These are phyloP conservation scores for Helarctos malayanus DNA, from an alignment of 2,797 vertebrate species.

Conservation along the genomic window DNA sequence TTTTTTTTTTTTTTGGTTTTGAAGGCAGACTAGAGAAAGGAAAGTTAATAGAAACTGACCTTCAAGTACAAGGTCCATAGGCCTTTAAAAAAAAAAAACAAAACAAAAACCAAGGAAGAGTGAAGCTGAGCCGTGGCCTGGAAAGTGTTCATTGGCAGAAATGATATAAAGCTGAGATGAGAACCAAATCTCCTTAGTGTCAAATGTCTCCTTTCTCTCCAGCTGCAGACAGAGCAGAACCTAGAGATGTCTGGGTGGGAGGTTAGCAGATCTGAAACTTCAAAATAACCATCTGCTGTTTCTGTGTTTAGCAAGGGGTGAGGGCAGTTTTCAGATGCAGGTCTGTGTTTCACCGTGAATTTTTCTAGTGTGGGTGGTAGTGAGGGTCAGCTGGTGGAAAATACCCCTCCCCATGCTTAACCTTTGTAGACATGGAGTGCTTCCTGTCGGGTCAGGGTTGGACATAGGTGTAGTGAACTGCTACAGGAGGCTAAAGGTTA, in stretches of 20 bases:
- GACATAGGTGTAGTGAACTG: neutral
- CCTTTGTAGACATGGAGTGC: neutral
- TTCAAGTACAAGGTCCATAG: neutral
- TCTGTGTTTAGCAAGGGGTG: neutral
- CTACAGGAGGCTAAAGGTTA: neutral
- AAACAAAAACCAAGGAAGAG: conserved; percentile 30
- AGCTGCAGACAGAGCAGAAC: conserved; percentile 44
- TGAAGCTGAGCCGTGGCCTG: neutral
- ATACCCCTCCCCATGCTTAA: neutral
- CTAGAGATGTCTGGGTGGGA: neutral
- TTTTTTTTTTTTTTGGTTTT: conserved; percentile 45
- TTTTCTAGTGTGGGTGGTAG: neutral
- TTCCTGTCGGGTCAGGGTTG: neutral
- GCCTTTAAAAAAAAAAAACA: neutral
- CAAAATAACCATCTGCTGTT: neutral
- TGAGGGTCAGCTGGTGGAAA: neutral
- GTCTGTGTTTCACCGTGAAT: neutral
- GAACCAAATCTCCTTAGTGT: conserved; percentile 53
- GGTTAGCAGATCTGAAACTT: neutral
- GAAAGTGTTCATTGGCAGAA: conserved; percentile 55
- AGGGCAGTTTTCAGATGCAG: neutral
- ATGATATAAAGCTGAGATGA: conserved; percentile 47
- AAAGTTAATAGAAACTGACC: conserved; percentile 40
- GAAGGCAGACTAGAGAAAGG: conserved; percentile 40
- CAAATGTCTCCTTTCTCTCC: neutral